Percentiles rank a stretch among this genome's conserved stretches.
Conservation (phyloP, 2,797 vertebrate species). For the Glossophaga mutica region DNA sequence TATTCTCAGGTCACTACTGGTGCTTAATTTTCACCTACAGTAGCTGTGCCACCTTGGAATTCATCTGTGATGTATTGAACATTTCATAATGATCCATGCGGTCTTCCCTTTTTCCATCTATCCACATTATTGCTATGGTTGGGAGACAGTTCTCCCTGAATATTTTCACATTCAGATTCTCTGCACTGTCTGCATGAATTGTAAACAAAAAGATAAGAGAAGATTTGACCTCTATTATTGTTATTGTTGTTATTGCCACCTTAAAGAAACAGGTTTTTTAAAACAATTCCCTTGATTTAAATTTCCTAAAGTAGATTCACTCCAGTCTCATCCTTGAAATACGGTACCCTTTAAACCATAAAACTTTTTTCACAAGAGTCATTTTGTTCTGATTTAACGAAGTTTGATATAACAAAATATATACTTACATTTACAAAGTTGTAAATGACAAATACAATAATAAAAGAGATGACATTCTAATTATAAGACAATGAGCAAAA, state of each 20-base stretch:
- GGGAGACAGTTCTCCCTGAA: neutral
- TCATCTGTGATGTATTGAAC: neutral
- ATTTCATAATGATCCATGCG: neutral
- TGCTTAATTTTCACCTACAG: neutral
- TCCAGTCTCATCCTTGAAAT: neutral
- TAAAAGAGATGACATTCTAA: neutral
- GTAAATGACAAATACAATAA: neutral
- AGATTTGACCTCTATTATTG: neutral
- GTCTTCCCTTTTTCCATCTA: neutral
- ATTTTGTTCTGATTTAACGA: neutral
- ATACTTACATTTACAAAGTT: neutral
- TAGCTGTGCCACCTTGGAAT: neutral
- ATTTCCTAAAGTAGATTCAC: neutral
- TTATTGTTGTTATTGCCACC: neutral
- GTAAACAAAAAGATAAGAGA: neutral
- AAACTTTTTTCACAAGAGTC: neutral
- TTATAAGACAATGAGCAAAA: neutral
- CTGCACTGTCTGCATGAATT: neutral
- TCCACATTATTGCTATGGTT: neutral
- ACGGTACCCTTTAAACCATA: neutral
- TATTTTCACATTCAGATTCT: neutral
- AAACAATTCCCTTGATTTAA: neutral
- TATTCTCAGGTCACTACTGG: neutral
- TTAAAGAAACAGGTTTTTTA: neutral
- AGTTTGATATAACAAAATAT: neutral